A percentile compares a stretch with the other conserved stretches of the same genome.
These are phyloP conservation scores for Drosophila sp. DNA, from an alignment of 1,140 invertebrate genomes.

Conservation along the genomic window DNA sequence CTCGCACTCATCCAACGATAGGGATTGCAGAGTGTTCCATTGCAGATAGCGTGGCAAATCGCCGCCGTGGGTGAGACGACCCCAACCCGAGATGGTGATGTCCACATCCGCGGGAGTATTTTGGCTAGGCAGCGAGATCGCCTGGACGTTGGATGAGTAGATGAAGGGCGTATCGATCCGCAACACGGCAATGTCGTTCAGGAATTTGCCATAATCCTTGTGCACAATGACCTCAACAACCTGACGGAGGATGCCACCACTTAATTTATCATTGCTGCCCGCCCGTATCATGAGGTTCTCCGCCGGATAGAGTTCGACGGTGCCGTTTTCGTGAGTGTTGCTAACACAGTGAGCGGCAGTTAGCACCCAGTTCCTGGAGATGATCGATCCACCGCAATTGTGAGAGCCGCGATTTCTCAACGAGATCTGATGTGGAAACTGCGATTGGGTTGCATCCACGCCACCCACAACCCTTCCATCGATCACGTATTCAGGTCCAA, in stretches of 20 bases:
- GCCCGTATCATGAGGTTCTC: constrained; percentile 49
- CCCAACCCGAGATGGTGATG: constrained; percentile 85
- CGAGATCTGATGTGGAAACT: constrained; percentile 86
- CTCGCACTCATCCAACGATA: constrained; percentile 43
- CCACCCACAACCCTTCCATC: constrained; percentile 85
- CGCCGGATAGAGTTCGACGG: constrained; percentile 7
- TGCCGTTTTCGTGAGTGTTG: constrained; percentile 1
- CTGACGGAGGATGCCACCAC: constrained; percentile 50
- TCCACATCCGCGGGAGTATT: constrained; percentile 62
- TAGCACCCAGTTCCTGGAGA: constrained; percentile 85
- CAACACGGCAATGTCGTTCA: constrained; percentile 86
- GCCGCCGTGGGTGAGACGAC: constrained; percentile 71
- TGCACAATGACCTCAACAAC: constrained; percentile 79
- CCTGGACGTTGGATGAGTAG: constrained; percentile 75
- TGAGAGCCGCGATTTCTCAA: constrained; percentile 78
- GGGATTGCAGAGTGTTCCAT: constrained; percentile 61
- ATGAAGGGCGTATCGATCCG: constrained; percentile 73
- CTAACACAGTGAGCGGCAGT: constrained; percentile 87
- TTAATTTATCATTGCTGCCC: constrained; percentile 58
- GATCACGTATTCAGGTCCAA: constrained; percentile 4
- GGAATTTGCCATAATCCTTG: constrained; percentile 67
- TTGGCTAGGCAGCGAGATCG: constrained; percentile 65
- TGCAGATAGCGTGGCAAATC: constrained; percentile 62
- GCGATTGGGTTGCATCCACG: constrained; percentile 69
- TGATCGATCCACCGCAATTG: constrained; percentile 87